Conservation (phyloP, 2,113 vertebrate species). For the Macquaria australasica region DNA sequence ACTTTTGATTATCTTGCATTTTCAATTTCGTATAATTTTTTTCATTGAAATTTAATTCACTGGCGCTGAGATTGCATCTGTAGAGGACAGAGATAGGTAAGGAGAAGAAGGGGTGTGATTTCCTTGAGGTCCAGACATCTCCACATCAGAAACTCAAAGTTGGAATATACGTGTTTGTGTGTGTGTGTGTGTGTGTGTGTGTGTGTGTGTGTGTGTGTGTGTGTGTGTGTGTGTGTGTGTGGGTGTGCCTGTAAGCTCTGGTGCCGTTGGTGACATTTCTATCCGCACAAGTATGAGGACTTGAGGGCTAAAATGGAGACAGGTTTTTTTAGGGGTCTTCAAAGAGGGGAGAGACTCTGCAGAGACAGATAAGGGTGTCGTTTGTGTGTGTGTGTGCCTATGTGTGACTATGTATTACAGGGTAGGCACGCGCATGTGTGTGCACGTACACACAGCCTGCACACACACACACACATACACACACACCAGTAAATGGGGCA, state of each 20-base stretch:
- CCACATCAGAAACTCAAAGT: conserved; percentile 49
- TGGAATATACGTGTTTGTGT: conserved; percentile 29
- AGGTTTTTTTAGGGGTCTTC: conserved; percentile 70
- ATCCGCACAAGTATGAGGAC: conserved; percentile 66
- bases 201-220: conserved; percentile 26
- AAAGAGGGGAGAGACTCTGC: conserved; percentile 73
- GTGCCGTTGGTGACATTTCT: conserved; percentile 70
- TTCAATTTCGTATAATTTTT: conserved; percentile 68
- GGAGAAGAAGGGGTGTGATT: conserved; percentile 62
- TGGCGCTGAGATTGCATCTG: conserved; percentile 59
- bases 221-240: conserved; percentile 2
- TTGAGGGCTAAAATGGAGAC: conserved; percentile 73
- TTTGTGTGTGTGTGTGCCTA: conserved; percentile 39
- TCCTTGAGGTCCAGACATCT: conserved; percentile 70
- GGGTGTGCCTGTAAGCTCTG: conserved; percentile 50
- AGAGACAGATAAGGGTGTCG: conserved; percentile 74
- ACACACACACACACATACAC: conserved; percentile 41
- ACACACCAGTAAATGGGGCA: conserved; percentile 84
- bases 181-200: conserved; percentile 18
- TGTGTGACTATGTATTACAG: conserved; percentile 41
- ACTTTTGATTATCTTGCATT: conserved; percentile 74
- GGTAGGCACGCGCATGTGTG: conserved; percentile 6
- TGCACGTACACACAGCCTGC: conserved; percentile 6
- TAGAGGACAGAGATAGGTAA: conserved; percentile 47
- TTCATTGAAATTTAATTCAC: conserved; percentile 71